A percentile compares a stretch with the other conserved stretches of the same genome.
Conservation (phyloP, 2,888 invertebrate species). For the Epirrhoe alternata region DNA sequence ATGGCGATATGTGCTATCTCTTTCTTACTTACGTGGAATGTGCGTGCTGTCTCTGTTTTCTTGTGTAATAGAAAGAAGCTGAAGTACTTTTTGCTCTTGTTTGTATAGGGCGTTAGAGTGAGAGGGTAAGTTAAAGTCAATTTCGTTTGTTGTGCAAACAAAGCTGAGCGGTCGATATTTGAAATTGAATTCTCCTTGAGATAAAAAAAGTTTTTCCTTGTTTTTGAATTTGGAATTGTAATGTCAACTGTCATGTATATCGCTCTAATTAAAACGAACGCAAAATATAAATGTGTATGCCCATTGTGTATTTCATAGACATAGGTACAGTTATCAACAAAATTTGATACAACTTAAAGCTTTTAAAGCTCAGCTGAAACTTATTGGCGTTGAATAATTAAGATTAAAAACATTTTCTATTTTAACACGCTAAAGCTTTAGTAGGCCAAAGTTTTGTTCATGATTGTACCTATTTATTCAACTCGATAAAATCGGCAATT, state of each 20-base stretch:
- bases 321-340: not conserved
- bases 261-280: not conserved
- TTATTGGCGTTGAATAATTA: no score
- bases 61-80: constrained; percentile 76
- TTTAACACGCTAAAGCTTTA: not conserved
- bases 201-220: constrained; percentile 9
- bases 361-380: no score
- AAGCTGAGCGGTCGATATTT: constrained; percentile 63
- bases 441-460: not conserved
- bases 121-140: constrained; percentile 64
- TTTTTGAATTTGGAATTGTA: constrained; percentile 6
- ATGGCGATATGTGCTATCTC: constrained; percentile 74
- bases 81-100: constrained; percentile 69
- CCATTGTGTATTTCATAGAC: not conserved
- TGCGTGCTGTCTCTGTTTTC: constrained; percentile 66
- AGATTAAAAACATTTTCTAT: no score
- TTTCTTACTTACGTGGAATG: constrained; percentile 49
- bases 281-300: not conserved
- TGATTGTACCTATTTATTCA: constrained; percentile 1
- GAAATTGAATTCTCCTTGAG: constrained; percentile 41
- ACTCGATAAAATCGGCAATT: constrained; percentile 16
- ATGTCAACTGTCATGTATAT: constrained; percentile 1
- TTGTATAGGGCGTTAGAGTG: constrained; percentile 69
- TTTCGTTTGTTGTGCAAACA: constrained; percentile 76
- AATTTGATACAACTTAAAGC: not conserved